phyloP scores from a whole-genome alignment of 2,797 vertebrate genomes.

The Aeoliscus strigatus region DNA sequence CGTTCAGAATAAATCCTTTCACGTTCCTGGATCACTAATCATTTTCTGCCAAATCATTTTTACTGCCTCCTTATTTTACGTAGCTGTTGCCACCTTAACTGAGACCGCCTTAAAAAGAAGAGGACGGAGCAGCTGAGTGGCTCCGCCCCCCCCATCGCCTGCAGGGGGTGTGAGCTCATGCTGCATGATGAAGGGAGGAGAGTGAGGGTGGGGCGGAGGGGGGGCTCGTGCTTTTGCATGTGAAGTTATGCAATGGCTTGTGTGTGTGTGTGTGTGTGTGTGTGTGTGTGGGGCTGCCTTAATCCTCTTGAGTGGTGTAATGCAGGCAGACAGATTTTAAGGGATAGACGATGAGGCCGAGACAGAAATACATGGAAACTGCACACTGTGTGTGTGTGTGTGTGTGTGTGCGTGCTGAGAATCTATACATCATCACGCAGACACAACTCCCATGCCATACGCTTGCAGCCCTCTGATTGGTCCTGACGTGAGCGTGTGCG shows the following conservation, averaged over 20 bases:
- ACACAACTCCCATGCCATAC: conserved; percentile 9
- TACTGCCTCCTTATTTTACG: conserved; percentile 15
- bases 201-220: conserved; percentile 26
- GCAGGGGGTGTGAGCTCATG: conserved; percentile 69
- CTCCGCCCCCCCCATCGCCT: conserved; percentile 60
- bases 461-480: conserved; percentile 35
- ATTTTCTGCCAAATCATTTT: background rate
- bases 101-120: conserved; percentile 56
- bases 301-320: conserved; percentile 68
- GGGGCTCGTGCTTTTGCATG: conserved; percentile 65
- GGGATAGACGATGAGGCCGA: conserved; percentile 38
- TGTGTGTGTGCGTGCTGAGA: background rate
- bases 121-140: conserved; percentile 8
- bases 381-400: background rate
- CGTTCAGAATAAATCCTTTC: too few species aligned
- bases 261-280: conserved; percentile 11
- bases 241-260: conserved; percentile 72
- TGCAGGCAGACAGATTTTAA: conserved; percentile 57
- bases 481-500: conserved; percentile 17
- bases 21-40: too few species aligned
- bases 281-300: conserved; percentile 32
- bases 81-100: conserved; percentile 44
- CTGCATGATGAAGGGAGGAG: conserved; percentile 56
- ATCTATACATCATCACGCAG: conserved; percentile 1
- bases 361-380: conserved; percentile 35